A percentile compares a stretch with the other conserved stretches of the same genome.
phyloP scores from a whole-genome alignment of 2,797 vertebrate species.

The Cygnus olor region DNA sequence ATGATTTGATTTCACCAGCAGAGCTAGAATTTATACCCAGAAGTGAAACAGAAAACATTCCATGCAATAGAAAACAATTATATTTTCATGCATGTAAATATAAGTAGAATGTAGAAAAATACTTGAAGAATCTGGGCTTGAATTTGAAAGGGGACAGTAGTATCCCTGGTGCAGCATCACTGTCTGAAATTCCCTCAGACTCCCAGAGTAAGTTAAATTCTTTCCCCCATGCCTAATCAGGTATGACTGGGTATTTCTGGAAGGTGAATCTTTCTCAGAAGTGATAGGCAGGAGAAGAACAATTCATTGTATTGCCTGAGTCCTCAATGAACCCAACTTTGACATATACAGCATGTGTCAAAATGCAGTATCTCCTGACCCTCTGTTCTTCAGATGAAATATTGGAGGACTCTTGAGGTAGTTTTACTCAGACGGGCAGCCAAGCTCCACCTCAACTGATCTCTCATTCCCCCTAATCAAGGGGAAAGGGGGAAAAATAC shows the following conservation, averaged over 20 bases:
- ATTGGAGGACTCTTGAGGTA: not conserved
- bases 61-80: not conserved
- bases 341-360: not conserved
- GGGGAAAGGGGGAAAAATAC: no score
- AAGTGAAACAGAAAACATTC: not conserved
- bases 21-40: not conserved
- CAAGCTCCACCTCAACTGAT: no score
- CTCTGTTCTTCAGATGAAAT: not conserved
- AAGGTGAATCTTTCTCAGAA: not conserved
- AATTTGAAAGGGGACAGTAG: not conserved
- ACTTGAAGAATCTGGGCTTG: not conserved
- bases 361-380: not conserved
- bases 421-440: no score
- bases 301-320: not conserved
- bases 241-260: not conserved
- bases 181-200: not conserved
- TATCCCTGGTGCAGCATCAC: not conserved
- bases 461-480: no score
- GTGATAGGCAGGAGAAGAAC: not conserved
- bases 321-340: not conserved
- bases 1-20: not conserved
- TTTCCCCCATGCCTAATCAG: not conserved
- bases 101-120: not conserved
- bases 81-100: not conserved
- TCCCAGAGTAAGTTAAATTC: not conserved